These are phyloP conservation scores for Rhyacichthys aspro DNA, from an alignment of 2,797 vertebrate species.

Conservation along the genomic window DNA sequence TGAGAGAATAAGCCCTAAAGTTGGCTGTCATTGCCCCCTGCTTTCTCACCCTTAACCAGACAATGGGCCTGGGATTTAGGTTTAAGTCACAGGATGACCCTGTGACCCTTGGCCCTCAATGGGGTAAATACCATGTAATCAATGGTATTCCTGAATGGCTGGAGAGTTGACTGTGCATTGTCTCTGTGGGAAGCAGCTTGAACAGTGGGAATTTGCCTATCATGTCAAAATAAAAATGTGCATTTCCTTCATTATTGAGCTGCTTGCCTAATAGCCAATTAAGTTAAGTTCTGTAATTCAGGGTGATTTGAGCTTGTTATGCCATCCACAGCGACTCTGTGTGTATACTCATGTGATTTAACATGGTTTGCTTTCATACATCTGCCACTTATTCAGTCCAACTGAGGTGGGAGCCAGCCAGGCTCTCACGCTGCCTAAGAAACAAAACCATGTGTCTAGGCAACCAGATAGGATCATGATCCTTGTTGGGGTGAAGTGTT, in stretches of 20 bases:
- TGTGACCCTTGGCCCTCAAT: conserved; percentile 93
- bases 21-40: conserved; percentile 82
- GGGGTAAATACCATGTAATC: conserved; percentile 95
- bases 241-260: conserved; percentile 27
- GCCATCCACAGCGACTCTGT: conserved; percentile 26
- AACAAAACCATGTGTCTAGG: conserved; percentile 81
- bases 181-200: conserved; percentile 53
- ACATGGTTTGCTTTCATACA: conserved; percentile 60
- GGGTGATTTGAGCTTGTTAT: conserved; percentile 27
- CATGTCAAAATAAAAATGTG: conserved; percentile 39
- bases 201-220: conserved; percentile 57
- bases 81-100: conserved; percentile 88
- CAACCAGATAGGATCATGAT: conserved; percentile 91
- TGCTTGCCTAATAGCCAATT: conserved; percentile 34
- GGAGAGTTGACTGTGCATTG: conserved; percentile 77
- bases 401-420: conserved; percentile 63
- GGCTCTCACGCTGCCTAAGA: conserved; percentile 75
- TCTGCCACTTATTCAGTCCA: conserved; percentile 69
- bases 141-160: conserved; percentile 94
- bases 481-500: conserved; percentile 90
- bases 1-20: conserved; percentile 79
- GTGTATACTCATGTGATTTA: conserved; percentile 61
- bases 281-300: conserved; percentile 26
- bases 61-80: conserved; percentile 91
- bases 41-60: conserved; percentile 92